Percentiles rank a stretch among this genome's conserved stretches.
Conservation (phyloP, 2,113 vertebrate species). For the Coptodon rendalli region DNA sequence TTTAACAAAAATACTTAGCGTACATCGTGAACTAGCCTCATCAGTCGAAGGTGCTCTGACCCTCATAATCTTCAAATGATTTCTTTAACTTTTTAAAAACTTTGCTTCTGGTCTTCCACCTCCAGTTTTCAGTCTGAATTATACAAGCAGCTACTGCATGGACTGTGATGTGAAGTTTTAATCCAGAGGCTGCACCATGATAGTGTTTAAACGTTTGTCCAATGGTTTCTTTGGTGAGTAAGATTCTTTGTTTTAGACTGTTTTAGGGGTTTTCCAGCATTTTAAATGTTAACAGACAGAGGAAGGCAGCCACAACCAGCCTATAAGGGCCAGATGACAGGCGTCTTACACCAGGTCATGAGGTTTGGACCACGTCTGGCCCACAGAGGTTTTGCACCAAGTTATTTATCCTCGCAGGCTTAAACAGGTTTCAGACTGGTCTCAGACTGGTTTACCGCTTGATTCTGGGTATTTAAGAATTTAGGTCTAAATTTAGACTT, state of each 20-base stretch:
- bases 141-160: neutral
- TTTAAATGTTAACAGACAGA: neutral
- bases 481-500: neutral
- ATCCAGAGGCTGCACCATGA: neutral
- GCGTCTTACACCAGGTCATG: neutral
- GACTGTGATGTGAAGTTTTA: neutral
- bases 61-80: neutral
- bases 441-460: neutral
- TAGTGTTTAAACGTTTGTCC: neutral
- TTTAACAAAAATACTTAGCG: neutral
- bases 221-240: neutral
- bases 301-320: neutral
- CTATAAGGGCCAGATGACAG: neutral
- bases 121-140: neutral
- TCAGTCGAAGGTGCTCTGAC: neutral
- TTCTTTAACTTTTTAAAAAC: neutral
- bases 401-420: neutral
- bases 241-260: neutral
- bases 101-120: neutral
- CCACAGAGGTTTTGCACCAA: neutral
- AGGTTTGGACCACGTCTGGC: neutral
- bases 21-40: neutral
- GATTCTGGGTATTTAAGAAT: neutral
- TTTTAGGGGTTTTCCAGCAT: neutral
- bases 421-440: neutral